Evolutionary conservation across 2,797 vertebrate species (phyloP).

Genomic region (Peromyscus eremicus): DNA sequence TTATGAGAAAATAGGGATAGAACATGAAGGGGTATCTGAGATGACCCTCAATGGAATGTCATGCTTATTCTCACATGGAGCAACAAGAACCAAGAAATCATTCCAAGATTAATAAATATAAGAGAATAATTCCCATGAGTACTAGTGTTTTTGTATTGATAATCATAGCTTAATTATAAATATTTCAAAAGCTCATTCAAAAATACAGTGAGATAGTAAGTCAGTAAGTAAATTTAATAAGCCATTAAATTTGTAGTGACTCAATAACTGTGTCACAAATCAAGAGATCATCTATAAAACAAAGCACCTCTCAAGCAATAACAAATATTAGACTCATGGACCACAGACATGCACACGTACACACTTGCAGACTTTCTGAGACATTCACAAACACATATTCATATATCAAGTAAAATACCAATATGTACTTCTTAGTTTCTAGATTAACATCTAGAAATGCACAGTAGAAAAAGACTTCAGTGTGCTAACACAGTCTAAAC

Average conservation of each 20-base stretch:
- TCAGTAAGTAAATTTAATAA: background rate
- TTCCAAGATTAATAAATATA: slow-evolving; percentile 32
- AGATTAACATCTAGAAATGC: background rate
- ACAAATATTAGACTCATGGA: background rate
- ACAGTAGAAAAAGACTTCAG: background rate
- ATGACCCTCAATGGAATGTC: background rate
- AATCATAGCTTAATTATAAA: slow-evolving; percentile 47
- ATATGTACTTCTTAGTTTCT: background rate
- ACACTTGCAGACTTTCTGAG: background rate
- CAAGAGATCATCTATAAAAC: background rate
- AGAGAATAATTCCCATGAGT: background rate
- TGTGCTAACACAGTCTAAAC: background rate
- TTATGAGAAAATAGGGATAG: background rate
- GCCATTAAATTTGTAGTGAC: background rate
- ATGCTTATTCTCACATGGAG: background rate
- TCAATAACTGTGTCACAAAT: background rate
- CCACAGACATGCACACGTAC: background rate
- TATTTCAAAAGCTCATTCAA: background rate
- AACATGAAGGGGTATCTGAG: background rate
- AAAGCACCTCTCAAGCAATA: background rate
- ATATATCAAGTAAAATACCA: background rate
- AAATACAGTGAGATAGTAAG: background rate
- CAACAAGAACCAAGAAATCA: background rate
- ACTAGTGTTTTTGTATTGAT: background rate
- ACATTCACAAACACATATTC: background rate